Evolutionary conservation across 2,797 vertebrate genomes (phyloP), one percentile per base, ranked within the genome.

Genomic region (Leptatherina wallacei): DNA sequence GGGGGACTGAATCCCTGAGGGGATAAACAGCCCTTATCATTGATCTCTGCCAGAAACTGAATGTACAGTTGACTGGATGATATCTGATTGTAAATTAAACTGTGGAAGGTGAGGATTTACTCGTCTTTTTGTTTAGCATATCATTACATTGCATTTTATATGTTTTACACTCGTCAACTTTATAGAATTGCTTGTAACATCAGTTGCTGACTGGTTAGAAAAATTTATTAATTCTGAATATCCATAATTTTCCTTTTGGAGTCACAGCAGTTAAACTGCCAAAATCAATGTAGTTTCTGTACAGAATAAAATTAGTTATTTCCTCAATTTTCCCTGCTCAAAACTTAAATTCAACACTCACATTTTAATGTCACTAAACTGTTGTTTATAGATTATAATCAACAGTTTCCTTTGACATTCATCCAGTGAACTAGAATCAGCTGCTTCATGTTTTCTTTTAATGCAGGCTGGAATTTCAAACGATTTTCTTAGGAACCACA

Each of bases 171-270:
- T 14, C 67, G 65, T 71, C 47, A 73, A 52, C 35, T 61, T 73
- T 73, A 72, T 54, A 58, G 63, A 55, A 72, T 75, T 14, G 24
- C 5, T 49, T 54, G 18, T 14, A 56, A 20, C 3, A 22, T 47
- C 33, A 61, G 20, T 40, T 54, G 68, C 11, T 75, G 62, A 65
- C 30, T 69, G 58, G 51, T 58, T 71, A 56, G 35, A 69, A 64
- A 80, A 74, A 55, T 59, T 35, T 33, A 11, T 59, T 59, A 38
- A 4, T 24, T 60, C n/a, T 52, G 20, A 59, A 18, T 5, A 27
- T 56, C 33, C 60, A 20, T 71, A 65, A 73, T 36, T 75, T 55
- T 83, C 63, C 65, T 80, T 60, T 56, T 74, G 69, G 65, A 71
- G 51, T 60, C 70, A 56, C 69, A 52, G 59, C 12, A 20, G 55